Evolutionary conservation across 2,888 invertebrate species (phyloP).

Genomic region (Orchesellides sinensis): DNA sequence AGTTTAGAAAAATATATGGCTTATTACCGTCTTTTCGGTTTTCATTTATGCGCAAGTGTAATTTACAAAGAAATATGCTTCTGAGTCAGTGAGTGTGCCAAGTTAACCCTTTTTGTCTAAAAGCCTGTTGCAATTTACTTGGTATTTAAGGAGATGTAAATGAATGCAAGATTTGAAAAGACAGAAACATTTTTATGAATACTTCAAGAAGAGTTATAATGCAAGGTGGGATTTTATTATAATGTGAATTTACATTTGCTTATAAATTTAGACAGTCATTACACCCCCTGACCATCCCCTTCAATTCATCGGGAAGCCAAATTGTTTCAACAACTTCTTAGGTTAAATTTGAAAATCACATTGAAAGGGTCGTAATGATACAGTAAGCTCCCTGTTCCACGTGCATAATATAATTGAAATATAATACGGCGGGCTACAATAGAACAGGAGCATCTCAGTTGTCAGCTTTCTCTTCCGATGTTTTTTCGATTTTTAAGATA

Average conservation of each 20-base stretch:
- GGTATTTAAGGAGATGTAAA: too few relatives aligned
- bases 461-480: too few relatives aligned
- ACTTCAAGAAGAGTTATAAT: not conserved
- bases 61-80: slow-evolving; percentile 36
- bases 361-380: too few relatives aligned
- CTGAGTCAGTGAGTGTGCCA: too few relatives aligned
- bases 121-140: not conserved
- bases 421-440: too few relatives aligned
- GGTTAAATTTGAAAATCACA: not conserved
- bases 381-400: too few relatives aligned
- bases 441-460: too few relatives aligned
- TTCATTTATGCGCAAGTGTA: slow-evolving; percentile 33
- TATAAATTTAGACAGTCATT: not conserved
- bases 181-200: too few relatives aligned
- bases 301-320: not conserved
- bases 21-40: slow-evolving; percentile 14
- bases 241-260: not conserved
- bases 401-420: too few relatives aligned
- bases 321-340: not conserved
- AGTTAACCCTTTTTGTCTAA: too few relatives aligned
- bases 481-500: too few relatives aligned
- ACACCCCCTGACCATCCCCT: not conserved
- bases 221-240: too few relatives aligned
- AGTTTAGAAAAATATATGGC: slow-evolving; percentile 24
- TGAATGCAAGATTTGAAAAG: not conserved